A percentile compares a stretch with the other conserved stretches of the same genome.
Evolutionary conservation across 2,113 vertebrate species (phyloP).

Genomic region (Malurus alboscapulatus): DNA sequence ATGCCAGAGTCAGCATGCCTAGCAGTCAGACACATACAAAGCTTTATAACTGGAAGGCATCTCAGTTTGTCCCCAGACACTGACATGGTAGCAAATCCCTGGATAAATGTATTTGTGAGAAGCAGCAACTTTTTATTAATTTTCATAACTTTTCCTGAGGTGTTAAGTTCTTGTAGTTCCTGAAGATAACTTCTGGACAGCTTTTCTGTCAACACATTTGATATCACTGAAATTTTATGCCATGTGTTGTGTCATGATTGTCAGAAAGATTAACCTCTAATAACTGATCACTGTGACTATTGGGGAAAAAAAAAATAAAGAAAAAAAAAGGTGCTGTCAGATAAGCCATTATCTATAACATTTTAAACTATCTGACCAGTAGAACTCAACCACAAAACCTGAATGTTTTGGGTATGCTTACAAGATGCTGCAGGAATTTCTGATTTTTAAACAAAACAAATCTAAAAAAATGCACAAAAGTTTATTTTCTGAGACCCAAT

Average conservation of each 20-base stretch:
- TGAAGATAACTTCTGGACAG: background rate
- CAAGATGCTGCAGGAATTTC: background rate
- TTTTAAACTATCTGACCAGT: background rate
- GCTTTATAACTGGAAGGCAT: background rate
- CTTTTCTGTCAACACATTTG: background rate
- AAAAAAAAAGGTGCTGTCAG: background rate
- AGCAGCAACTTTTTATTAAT: background rate
- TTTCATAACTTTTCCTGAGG: constrained; percentile 18
- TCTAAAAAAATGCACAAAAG: rapidly evolving
- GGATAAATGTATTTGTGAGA: background rate
- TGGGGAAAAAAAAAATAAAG: rapidly evolving
- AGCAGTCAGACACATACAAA: background rate
- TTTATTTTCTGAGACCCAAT: background rate
- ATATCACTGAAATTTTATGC: background rate
- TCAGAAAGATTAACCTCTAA: background rate
- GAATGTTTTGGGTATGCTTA: background rate
- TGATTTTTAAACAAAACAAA: background rate
- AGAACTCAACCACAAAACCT: background rate
- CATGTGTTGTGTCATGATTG: background rate
- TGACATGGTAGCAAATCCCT: background rate
- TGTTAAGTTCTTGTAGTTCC: background rate
- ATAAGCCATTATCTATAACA: background rate
- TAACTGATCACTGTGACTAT: background rate
- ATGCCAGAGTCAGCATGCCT: background rate
- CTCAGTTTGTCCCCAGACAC: background rate